Conservation (phyloP, 2,113 vertebrate species). For the Thalassarche chlororhynchos region DNA sequence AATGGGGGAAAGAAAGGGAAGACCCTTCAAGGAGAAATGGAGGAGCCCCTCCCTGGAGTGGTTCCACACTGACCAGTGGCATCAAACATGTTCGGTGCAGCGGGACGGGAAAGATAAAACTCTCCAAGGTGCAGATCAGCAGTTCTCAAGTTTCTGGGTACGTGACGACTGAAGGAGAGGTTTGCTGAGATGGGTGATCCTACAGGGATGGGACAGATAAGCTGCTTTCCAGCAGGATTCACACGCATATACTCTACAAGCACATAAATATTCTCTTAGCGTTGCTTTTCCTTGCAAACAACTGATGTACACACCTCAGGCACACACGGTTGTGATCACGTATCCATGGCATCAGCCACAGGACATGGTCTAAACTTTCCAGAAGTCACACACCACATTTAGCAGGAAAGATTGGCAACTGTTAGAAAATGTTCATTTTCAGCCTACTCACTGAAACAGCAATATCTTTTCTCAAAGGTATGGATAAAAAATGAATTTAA, state of each 20-base stretch:
- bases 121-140: background rate
- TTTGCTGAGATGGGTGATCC: background rate
- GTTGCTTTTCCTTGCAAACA: background rate
- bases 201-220: background rate
- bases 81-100: fast-evolving
- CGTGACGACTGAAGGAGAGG: background rate
- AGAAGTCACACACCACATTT: background rate
- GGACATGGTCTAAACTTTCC: background rate
- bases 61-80: background rate
- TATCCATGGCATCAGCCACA: background rate
- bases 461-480: background rate
- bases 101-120: background rate
- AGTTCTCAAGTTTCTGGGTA: background rate
- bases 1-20: background rate
- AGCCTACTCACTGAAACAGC: background rate
- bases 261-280: background rate
- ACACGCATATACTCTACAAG: fast-evolving
- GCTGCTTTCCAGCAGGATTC: background rate
- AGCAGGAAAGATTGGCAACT: background rate
- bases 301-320: background rate
- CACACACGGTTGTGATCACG: fast-evolving
- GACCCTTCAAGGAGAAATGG: background rate
- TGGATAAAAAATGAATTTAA: background rate
- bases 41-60: background rate
- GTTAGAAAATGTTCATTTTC: background rate